phyloP scores from a whole-genome alignment of 2,113 vertebrate species.

The Mesocricetus auratus region DNA sequence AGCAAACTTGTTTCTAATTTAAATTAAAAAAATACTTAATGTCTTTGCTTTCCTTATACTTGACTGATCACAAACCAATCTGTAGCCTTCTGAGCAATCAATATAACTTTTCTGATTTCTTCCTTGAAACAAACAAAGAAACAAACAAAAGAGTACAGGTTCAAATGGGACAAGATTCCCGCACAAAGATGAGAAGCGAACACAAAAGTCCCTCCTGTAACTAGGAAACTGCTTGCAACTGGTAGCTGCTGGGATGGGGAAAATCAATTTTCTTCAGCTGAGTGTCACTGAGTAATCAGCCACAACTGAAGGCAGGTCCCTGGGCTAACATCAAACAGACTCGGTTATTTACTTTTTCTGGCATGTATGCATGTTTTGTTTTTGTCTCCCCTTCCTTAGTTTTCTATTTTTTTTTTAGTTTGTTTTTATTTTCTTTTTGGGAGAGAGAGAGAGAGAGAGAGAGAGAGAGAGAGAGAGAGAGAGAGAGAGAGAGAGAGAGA shows the following conservation, averaged over 20 bases:
- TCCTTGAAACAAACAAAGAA: too few relatives aligned
- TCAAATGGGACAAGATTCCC: not conserved
- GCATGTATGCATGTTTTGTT: not conserved
- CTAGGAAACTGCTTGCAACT: not conserved
- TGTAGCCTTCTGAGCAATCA: too few relatives aligned
- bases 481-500: too few relatives aligned
- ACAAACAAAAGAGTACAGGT: too few relatives aligned
- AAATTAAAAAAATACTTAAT: too few relatives aligned
- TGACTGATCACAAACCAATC: too few relatives aligned
- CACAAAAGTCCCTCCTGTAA: not conserved
- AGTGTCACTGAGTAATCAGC: not conserved
- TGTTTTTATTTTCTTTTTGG: not conserved
- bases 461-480: too few relatives aligned
- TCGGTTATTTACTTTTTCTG: not conserved
- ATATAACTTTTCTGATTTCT: too few relatives aligned
- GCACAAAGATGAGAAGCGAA: not conserved
- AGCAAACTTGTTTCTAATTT: too few relatives aligned
- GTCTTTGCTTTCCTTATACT: too few relatives aligned
- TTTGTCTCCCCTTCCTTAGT: not conserved
- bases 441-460: too few relatives aligned
- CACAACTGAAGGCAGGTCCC: not conserved
- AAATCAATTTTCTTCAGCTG: not conserved
- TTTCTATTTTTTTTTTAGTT: not conserved
- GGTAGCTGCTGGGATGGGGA: not conserved
- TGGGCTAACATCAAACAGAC: not conserved